phyloP scores from a whole-genome alignment of 64 coral and sea anemone genomes.

The Stylophora pistillata region DNA sequence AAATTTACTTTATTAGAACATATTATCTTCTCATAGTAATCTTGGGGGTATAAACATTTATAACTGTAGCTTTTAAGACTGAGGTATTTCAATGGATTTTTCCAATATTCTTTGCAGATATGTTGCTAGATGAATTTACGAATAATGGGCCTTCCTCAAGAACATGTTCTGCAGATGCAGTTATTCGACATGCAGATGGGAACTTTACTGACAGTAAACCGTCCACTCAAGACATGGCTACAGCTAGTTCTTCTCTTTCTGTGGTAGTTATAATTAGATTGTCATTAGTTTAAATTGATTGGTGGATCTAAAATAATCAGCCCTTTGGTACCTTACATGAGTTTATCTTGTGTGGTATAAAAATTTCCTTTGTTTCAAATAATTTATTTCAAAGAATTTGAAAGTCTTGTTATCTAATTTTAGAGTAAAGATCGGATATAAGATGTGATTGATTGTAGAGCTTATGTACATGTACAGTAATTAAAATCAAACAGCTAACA shows the following conservation, averaged over 20 bases:
- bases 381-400: too few species aligned
- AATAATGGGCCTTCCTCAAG: not conserved
- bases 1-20: not conserved
- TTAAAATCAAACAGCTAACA: too few species aligned
- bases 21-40: not conserved
- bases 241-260: not conserved
- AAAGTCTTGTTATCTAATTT: too few species aligned
- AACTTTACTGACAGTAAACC: not conserved
- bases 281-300: not conserved
- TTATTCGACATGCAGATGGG: not conserved
- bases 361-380: too few species aligned
- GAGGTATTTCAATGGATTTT: not conserved
- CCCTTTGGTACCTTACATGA: too few species aligned
- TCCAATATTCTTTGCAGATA: not conserved
- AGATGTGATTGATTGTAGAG: too few species aligned
- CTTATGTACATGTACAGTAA: too few species aligned
- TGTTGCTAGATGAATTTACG: slow-evolving; percentile 31
- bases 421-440: too few species aligned
- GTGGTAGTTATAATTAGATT: not conserved
- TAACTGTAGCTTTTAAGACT: too few species aligned
- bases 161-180: not conserved
- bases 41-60: too few species aligned
- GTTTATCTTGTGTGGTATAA: too few species aligned
- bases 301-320: not conserved
- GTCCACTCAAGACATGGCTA: not conserved